Conservation (phyloP, 1,140 invertebrate genomes). For the Hydropsyche tenuis region DNA sequence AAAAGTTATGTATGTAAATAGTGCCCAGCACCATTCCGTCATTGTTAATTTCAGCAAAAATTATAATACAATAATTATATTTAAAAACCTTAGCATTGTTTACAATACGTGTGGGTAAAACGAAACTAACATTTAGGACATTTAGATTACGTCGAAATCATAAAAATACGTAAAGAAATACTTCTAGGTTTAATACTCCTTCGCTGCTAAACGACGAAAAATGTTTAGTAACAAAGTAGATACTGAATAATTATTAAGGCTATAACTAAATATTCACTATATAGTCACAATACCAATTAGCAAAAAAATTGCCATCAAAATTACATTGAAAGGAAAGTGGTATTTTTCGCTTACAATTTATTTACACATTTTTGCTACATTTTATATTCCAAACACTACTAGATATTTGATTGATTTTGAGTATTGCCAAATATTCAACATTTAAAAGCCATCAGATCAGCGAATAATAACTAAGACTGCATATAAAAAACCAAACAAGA, state of each 20-base stretch:
- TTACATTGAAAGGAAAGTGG: background rate
- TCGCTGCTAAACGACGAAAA: too few species aligned
- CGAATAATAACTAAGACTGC: too few species aligned
- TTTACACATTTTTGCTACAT: conserved; percentile 9
- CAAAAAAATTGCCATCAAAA: conserved; percentile 12
- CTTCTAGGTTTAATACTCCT: too few species aligned
- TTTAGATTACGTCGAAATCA: too few species aligned
- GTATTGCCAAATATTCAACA: background rate
- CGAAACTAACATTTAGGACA: background rate
- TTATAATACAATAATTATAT: conserved; percentile 5
- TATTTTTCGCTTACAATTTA: background rate
- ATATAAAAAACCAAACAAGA: too few species aligned
- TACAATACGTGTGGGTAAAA: background rate
- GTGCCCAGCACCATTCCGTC: conserved; percentile 32
- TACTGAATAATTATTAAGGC: too few species aligned
- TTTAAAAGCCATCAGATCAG: too few species aligned
- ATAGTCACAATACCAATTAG: conserved; percentile 2
- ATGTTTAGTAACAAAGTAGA: too few species aligned
- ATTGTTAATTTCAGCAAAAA: conserved; percentile 3
- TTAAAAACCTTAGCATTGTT: conserved; percentile 7
- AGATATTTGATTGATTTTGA: background rate
- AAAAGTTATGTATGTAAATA: conserved; percentile 17
- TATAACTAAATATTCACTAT: conserved; percentile 1
- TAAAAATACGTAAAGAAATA: too few species aligned
- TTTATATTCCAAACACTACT: background rate